A percentile compares a stretch with the other conserved stretches of the same genome.
Evolutionary conservation across 1,140 invertebrate genomes (phyloP).

Genomic region (Prorops nasuta): DNA sequence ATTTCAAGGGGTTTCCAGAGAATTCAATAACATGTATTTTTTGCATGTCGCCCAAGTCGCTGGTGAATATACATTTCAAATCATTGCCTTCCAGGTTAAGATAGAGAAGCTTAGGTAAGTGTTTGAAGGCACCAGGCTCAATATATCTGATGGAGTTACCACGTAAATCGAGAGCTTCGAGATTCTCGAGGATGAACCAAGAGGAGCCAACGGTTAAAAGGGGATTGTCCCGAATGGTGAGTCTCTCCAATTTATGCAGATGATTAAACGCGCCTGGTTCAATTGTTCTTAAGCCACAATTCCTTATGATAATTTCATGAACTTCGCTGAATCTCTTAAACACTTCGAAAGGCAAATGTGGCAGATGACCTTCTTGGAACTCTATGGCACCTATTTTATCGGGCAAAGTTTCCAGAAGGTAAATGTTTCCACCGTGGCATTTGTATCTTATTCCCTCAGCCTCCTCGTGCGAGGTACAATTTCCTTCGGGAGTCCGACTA

Average conservation of each 20-base stretch:
- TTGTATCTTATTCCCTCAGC: constrained; percentile 16
- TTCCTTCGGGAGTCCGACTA: not conserved
- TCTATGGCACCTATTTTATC: constrained; percentile 25
- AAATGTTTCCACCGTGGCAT: constrained; percentile 28
- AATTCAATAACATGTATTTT: constrained; percentile 30
- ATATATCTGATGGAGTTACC: constrained; percentile 35
- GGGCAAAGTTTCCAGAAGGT: constrained; percentile 21
- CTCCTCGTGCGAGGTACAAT: constrained; percentile 3
- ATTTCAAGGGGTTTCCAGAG: constrained; percentile 34
- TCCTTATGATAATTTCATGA: constrained; percentile 26
- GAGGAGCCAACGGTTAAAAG: constrained; percentile 20
- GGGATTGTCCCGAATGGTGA: constrained; percentile 32
- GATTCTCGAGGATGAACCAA: constrained; percentile 27
- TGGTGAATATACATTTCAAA: constrained; percentile 35
- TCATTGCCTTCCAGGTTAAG: constrained; percentile 37
- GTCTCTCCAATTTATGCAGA: constrained; percentile 19
- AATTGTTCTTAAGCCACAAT: constrained; percentile 27
- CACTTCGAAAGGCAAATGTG: constrained; percentile 10
- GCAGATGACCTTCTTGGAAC: constrained; percentile 28
- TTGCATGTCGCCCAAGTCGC: constrained; percentile 25
- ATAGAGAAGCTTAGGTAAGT: constrained; percentile 24
- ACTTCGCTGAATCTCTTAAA: constrained; percentile 27
- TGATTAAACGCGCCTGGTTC: constrained; percentile 24
- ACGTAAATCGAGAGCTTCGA: constrained; percentile 30
- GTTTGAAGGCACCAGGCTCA: constrained; percentile 24